Evolutionary conservation across 2,888 invertebrate genomes (phyloP), one percentile per base, ranked within the genome.

Genomic region (Hydriomena furcata): DNA sequence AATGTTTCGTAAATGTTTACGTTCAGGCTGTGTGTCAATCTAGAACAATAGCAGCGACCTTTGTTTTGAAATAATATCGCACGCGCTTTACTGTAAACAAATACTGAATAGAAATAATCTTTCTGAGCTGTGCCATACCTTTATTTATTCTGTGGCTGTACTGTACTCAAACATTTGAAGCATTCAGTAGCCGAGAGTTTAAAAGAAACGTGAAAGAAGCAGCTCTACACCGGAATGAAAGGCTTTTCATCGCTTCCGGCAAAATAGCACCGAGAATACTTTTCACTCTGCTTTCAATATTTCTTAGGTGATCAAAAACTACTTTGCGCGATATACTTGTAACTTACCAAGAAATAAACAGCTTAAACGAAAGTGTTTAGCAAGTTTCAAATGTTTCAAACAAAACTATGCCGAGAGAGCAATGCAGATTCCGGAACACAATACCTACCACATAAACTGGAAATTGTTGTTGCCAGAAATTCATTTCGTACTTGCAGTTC

Each of bases 1-100:
- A 37, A 36, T 48, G 11, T 49, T 45, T 46, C 25, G 27, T 25
- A 49, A 45, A 41, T 57, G 36, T 59, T 59, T 59, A 53, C 46
- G 28, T 41, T 7, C 21, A 17, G 40, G 27, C 34, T 10, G 49
- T 53, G 48, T 59, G 55, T 53, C 55, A 49, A 40, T 25, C 32
- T 10, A 41, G 31, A 50, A 52, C 52, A 58, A 50, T 50, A 40
- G 42, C 27, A 12, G 6, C 23, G 6, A 51, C 23, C 41, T 36
- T 38, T 55, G 55, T 55, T 58, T 51, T 44, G 41, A 42, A 46
- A 46, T 50, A 38, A 30, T 47, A 34, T 21, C 17, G 50, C 51
- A 54, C 53, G 48, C 43, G 53, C 25, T 38, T 25, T 38, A 37
- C 11, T 42, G 10, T 43, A 32, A 46, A 46, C 42, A 52, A 38